phyloP scores from a whole-genome alignment of 2,113 vertebrate species.

The Psephotus haematonotus region DNA sequence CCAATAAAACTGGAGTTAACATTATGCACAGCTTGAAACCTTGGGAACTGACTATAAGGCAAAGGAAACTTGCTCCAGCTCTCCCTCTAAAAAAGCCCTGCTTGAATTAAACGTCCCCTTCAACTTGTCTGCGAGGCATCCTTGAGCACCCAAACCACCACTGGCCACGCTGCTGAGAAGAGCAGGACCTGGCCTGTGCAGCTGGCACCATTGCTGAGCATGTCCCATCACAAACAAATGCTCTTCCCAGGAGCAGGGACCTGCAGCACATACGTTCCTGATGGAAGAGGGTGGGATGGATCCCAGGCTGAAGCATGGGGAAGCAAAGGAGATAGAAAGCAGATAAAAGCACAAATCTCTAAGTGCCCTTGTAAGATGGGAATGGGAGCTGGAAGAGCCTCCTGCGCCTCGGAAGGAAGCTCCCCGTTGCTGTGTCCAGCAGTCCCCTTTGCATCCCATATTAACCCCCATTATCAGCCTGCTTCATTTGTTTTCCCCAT shows the following conservation, averaged over 20 bases:
- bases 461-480: not conserved
- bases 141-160: not conserved
- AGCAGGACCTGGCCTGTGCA: not conserved
- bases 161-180: rapidly evolving
- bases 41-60: not conserved
- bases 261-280: not conserved
- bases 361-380: not conserved
- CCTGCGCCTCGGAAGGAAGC: not conserved
- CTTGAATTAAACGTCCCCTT: not conserved
- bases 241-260: not conserved
- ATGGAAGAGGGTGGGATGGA: not conserved
- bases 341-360: not conserved
- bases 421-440: not conserved
- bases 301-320: not conserved
- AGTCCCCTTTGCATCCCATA: not conserved
- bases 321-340: not conserved
- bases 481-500: not conserved
- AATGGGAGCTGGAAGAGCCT: not conserved
- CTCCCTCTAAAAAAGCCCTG: not conserved
- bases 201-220: rapidly evolving
- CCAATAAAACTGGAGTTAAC: constrained; percentile 9
- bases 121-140: not conserved
- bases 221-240: not conserved
- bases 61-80: not conserved
- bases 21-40: not conserved